Conservation (phyloP, 2,113 vertebrate species). For the Gambusia affinis region DNA sequence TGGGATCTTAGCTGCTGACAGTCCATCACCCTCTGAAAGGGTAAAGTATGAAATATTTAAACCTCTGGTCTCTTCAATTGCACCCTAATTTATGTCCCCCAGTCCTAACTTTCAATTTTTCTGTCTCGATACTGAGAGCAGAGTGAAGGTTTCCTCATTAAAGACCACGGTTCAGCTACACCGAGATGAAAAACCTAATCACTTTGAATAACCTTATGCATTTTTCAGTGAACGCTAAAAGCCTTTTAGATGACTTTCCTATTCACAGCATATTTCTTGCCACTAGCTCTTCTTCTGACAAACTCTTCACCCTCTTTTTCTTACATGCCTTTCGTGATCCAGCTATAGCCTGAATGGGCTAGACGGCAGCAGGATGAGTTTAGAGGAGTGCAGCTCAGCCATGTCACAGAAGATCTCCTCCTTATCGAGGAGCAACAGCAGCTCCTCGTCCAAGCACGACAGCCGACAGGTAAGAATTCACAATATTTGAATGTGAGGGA, state of each 20-base stretch:
- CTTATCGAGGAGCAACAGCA: conserved; percentile 93
- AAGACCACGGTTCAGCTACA: conserved; percentile 21
- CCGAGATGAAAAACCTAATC: conserved; percentile 41
- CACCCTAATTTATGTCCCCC: conserved; percentile 26
- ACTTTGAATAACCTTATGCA: conserved; percentile 49
- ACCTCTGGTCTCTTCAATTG: conserved; percentile 21
- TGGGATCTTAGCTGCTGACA: conserved; percentile 26
- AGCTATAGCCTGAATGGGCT: conserved; percentile 29
- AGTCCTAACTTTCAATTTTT: conserved; percentile 13
- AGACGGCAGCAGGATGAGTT: conserved; percentile 78
- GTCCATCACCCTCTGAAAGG: conserved; percentile 18
- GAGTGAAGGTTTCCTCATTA: conserved; percentile 25
- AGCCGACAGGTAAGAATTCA: conserved; percentile 88
- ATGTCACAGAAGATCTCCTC: conserved; percentile 92
- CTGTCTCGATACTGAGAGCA: conserved; percentile 15
- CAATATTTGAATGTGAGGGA: background rate
- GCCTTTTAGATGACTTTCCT: conserved; percentile 48
- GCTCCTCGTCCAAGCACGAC: conserved; percentile 94
- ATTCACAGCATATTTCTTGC: conserved; percentile 40
- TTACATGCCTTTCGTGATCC: conserved; percentile 36
- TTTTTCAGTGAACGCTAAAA: conserved; percentile 58
- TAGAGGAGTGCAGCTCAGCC: conserved; percentile 85
- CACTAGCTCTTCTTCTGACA: conserved; percentile 16
- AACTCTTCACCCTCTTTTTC: background rate
- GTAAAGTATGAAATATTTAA: conserved; percentile 54